Evolutionary conservation across 2,888 invertebrate genomes (phyloP), one percentile per base, ranked within the genome.

Genomic region (Eulithis testata): DNA sequence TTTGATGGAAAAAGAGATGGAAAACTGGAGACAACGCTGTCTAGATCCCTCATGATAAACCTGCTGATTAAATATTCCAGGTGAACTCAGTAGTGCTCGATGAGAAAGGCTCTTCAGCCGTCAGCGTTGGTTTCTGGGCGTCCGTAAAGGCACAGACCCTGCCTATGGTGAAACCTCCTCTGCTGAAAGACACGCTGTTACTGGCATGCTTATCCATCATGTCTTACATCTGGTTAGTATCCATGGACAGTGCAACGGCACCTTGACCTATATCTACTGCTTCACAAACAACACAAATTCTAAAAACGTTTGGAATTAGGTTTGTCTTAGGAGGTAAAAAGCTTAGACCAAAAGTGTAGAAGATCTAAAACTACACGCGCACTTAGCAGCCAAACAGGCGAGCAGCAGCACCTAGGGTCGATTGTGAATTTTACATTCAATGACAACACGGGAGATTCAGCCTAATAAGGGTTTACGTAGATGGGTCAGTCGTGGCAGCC

Each of bases 141-240:
- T 84, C 88, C 0, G 66, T 89, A 2, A 70, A 75, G 6, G 75
- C 83, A 0, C 95, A 95, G 81, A 91, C 94, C 0, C 77, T 87
- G 51, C 91, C 88, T 0, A 80, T 95, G 54, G 83, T 94, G 37
- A 90, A 86, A 53, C 80, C 86, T 2, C 94, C 94, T 0, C 58
- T 82, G 0, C 60, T 80, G 12, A 80, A 76, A 27, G 12, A 75
- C 11, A 76, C 78, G 0, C 1, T 78, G 2, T 47, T 81, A 1
- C 37, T 81, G 1, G 61, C 75, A 0, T 5, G 62, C 3, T 66
- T 81, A 14, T 94, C 94, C 78, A 93, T 95, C 71, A 85, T 94
- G 3, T 94, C 95, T 12, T 92, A 87, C 69, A 79, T 88, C 47
- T 82, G 86, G 91, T 89, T 75, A 83, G 85, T 74, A 47, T 31